These are phyloP conservation scores for Teleopsis dalmanni DNA, from an alignment of 1,140 invertebrate species.

Conservation along the genomic window DNA sequence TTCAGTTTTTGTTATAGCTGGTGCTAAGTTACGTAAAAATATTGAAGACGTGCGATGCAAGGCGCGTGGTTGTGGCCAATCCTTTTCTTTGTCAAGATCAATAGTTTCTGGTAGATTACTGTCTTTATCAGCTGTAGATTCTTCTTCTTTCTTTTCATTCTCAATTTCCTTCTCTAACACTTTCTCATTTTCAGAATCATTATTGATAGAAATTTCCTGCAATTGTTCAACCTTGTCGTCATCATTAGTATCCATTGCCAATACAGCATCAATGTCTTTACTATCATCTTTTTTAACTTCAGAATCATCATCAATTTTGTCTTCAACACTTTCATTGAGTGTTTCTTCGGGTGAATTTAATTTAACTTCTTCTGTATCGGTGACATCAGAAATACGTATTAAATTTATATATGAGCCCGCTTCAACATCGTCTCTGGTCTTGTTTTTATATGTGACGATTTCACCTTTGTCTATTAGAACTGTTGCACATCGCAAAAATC, in stretches of 20 bases:
- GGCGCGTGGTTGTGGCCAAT: slow-evolving; percentile 58
- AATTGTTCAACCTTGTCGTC: slow-evolving; percentile 6
- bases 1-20: slow-evolving; percentile 92
- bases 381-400: no score
- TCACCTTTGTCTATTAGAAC: no score
- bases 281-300: slow-evolving; percentile 13
- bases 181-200: slow-evolving; percentile 17
- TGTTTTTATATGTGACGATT: no score
- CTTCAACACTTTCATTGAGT: neutral
- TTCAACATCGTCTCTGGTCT: no score
- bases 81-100: slow-evolving; percentile 47
- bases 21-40: slow-evolving; percentile 90
- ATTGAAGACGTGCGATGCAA: slow-evolving; percentile 94
- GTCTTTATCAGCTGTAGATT: slow-evolving; percentile 10
- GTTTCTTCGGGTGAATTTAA: slow-evolving; percentile 13
- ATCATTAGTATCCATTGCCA: slow-evolving; percentile 15
- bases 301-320: slow-evolving; percentile 3
- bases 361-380: neutral
- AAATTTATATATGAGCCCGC: no score
- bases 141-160: slow-evolving; percentile 1
- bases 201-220: no score
- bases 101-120: slow-evolving; percentile 32
- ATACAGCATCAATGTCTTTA: slow-evolving; percentile 15
- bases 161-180: slow-evolving; percentile 7
- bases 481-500: no score